Base-by-base conservation (phyloP, 1,140 invertebrate species). In the Drosophila ercepeae region DNA sequence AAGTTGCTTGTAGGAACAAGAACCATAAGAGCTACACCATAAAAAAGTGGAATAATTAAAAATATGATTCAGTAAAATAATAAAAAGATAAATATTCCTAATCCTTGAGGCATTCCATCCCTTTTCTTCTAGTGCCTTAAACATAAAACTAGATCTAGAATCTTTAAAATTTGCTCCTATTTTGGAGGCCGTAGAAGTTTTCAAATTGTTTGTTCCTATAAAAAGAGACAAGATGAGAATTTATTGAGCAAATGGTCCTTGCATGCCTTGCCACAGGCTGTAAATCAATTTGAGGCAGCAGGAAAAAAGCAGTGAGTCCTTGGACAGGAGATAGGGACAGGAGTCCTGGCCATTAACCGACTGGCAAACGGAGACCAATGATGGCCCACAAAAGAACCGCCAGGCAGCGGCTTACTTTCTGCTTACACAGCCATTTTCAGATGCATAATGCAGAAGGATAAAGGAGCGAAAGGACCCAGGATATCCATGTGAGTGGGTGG, bases 341-440 rank as follows among this genome's bases (percentile, higher is more conserved):
- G 4, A 11, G 7, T 54, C 39, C 50, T 70, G 54, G 27, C 68
- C 54, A 71, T 71, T 71, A 71, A 71, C 53, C 41, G 54, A 84
- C 41, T 46, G 75, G 57, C 45, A 75, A 63, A 23, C 69, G 36
- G 58, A 55, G 73, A 61, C 76, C 63, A 75, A 65, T 67, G 55
- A 49, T 60, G 49, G 52, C 29, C 79, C 79, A 86, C 79, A 86
- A 86, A 86, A 71, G 57, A 67, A 44, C 50, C 68, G 46, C 27
- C 25, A 53, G 50, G 50, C 48, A 57, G 51, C 53, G 46, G 55
- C 61, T 75, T 58, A 60, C 75, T 54, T 79, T 70, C 61, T 86
- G 81, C 81, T 81, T 86, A 70, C 81, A 78, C 72, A 81, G 81
- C 48, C 74, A 71, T 86, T 84, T 84, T 69, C 71, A 55, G 76